Evolutionary conservation across 2,797 vertebrate genomes (phyloP), one percentile per base, ranked within the genome.

Genomic region (Liparis tanakae): DNA sequence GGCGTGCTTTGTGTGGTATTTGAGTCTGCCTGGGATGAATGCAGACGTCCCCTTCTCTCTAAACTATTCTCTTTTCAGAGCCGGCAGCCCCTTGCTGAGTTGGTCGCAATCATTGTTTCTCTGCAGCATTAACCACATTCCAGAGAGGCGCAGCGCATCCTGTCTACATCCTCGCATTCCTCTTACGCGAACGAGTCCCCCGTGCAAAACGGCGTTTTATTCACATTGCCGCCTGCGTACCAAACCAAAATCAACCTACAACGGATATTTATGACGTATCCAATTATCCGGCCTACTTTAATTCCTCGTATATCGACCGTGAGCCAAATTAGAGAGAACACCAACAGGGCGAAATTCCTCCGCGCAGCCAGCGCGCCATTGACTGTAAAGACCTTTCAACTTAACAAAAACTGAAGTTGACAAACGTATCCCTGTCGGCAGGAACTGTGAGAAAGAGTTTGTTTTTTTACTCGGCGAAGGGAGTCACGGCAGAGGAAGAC

Each of bases 161-260:
- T 6, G 95, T 96, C 92, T 95, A 84, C 96, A 92, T 97, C 96
- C 96, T 89, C 96, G 94, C 97, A 97, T 97, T 97, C 96, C 96
- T 96, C 91, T 92, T 83, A 85, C 92, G 88, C 89, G 87, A 96
- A 96, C 91, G 85, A 95, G 94, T 94, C 85, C 93, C 85, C 51
- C 6, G 76, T 62, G 61, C 59, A 37, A 88, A 88, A 84, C 72
- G 44, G 15, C 0, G 1, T 88, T 88, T 88, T 73, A 25, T 20
- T 25, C 2, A 3, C 18, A 14, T 78, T 86, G 22, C 3, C 4
- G 3, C 0, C 0, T 43, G n/a, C 50, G 20, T 9, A 10, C 14
- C 6, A 36, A 3, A 0, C 30, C 4, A 36, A 5, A 34, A 72
- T 20, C 4, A 13, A 10, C 1, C 33, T 1, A 1, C 8, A 0